A percentile compares a stretch with the other conserved stretches of the same genome.
These are phyloP conservation scores for Gallinago undulata DNA, from an alignment of 2,113 vertebrate genomes.

Conservation along the genomic window DNA sequence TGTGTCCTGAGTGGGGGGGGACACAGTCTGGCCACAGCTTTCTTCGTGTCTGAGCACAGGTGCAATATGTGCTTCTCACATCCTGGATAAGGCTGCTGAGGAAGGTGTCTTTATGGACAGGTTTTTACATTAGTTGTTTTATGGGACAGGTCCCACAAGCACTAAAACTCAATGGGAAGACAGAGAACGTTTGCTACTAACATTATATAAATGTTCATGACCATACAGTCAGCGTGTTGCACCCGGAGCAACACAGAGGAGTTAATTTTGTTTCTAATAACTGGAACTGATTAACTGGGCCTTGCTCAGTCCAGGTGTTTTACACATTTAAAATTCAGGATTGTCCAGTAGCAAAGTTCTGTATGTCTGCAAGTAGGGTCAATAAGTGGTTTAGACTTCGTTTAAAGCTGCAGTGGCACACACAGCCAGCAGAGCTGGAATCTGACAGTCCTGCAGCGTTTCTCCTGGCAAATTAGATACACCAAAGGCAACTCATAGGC, in stretches of 20 bases:
- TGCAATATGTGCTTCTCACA: rapidly evolving
- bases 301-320: not conserved
- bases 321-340: not conserved
- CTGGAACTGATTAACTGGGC: not conserved
- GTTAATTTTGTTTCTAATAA: not conserved
- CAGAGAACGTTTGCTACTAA: not conserved
- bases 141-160: not conserved
- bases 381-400: not conserved
- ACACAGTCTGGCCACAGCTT: not conserved
- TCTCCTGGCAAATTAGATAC: not conserved
- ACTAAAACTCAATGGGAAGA: not conserved
- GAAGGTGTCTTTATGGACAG: not conserved
- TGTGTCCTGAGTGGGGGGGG: not conserved
- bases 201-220: not conserved
- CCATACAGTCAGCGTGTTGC: not conserved
- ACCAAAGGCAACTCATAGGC: not conserved
- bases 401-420: not conserved
- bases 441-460: not conserved
- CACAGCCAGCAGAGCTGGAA: not conserved
- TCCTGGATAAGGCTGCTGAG: not conserved
- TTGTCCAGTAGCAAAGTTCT: rapidly evolving
- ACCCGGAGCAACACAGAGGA: not conserved
- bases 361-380: not conserved
- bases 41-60: rapidly evolving
- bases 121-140: not conserved